These are phyloP conservation scores for Cotesia glomerata DNA, from an alignment of 1,140 invertebrate species.

Conservation along the genomic window DNA sequence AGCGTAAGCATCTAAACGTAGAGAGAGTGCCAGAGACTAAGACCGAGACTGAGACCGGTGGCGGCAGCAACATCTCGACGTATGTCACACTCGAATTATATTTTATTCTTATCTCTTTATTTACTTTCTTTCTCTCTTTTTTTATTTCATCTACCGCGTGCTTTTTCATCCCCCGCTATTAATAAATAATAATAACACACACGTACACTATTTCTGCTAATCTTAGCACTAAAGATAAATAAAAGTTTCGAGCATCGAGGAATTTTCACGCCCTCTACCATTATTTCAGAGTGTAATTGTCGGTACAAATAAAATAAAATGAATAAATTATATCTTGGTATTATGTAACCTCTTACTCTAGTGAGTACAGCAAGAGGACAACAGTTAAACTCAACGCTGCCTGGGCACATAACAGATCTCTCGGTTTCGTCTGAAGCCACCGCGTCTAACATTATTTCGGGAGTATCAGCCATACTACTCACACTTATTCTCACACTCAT, in stretches of 20 bases:
- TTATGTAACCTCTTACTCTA: slow-evolving; percentile 19
- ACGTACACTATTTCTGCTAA: neutral
- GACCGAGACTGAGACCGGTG: no score
- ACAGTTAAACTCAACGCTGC: neutral
- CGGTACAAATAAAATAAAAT: no score
- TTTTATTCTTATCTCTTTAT: neutral
- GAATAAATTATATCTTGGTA: neutral
- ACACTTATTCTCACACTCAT: no score
- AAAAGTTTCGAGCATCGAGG: no score
- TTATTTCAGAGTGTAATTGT: no score
- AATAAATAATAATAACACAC: neutral
- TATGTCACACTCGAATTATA: slow-evolving; percentile 21
- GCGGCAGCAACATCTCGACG: slow-evolving; percentile 33
- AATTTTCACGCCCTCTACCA: no score
- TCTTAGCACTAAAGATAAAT: no score
- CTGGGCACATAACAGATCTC: slow-evolving; percentile 3
- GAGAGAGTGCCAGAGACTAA: slow-evolving; percentile 38
- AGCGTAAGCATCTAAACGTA: slow-evolving; percentile 34
- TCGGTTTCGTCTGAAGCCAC: slow-evolving; percentile 11
- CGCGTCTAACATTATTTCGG: slow-evolving; percentile 50
- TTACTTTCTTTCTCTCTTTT: slow-evolving; percentile 22
- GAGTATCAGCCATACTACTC: slow-evolving; percentile 41
- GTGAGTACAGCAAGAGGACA: neutral
- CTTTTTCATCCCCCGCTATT: slow-evolving; percentile 10
- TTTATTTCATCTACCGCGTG: neutral